phyloP scores from a whole-genome alignment of 2,797 vertebrate species.

The Psittacula derbiana region DNA sequence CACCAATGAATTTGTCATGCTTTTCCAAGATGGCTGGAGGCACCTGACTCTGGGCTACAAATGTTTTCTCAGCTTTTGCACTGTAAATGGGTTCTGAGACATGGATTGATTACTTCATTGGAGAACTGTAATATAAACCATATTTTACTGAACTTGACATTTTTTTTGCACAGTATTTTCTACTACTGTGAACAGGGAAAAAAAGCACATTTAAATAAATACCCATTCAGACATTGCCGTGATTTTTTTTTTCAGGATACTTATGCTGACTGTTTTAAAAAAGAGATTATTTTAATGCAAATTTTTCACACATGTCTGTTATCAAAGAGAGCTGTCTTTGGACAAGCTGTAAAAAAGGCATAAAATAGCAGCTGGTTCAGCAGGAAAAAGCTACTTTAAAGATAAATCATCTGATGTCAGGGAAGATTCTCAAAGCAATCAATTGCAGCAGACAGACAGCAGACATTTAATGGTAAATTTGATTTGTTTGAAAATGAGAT shows the following conservation, averaged over 20 bases:
- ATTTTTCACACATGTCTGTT: slow-evolving; percentile 45
- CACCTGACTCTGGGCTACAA: slow-evolving; percentile 51
- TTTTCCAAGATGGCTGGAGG: slow-evolving; percentile 46
- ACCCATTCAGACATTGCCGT: slow-evolving; percentile 25
- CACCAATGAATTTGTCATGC: slow-evolving; percentile 50
- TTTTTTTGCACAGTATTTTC: slow-evolving; percentile 60
- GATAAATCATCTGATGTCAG: slow-evolving; percentile 46
- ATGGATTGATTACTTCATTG: slow-evolving; percentile 60
- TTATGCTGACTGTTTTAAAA: slow-evolving; percentile 7
- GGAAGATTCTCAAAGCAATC: slow-evolving; percentile 12
- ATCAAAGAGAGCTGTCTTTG: slow-evolving; percentile 42
- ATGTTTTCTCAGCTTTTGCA: slow-evolving; percentile 46
- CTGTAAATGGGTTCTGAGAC: slow-evolving; percentile 61
- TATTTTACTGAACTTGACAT: slow-evolving; percentile 69
- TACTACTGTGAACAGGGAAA: slow-evolving; percentile 36
- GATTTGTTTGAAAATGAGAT: slow-evolving; percentile 20
- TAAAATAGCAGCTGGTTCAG: slow-evolving; percentile 49
- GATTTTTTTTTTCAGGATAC: neutral
- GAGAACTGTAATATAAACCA: slow-evolving; percentile 64
- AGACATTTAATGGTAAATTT: slow-evolving; percentile 25
- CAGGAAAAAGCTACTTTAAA: slow-evolving; percentile 42
- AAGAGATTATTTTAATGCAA: slow-evolving; percentile 33
- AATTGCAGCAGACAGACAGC: slow-evolving; percentile 4
- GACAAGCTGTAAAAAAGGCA: slow-evolving; percentile 44
- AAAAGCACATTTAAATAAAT: slow-evolving; percentile 59